Conservation (phyloP, 2,888 invertebrate species). For the Craniophora ligustri region DNA sequence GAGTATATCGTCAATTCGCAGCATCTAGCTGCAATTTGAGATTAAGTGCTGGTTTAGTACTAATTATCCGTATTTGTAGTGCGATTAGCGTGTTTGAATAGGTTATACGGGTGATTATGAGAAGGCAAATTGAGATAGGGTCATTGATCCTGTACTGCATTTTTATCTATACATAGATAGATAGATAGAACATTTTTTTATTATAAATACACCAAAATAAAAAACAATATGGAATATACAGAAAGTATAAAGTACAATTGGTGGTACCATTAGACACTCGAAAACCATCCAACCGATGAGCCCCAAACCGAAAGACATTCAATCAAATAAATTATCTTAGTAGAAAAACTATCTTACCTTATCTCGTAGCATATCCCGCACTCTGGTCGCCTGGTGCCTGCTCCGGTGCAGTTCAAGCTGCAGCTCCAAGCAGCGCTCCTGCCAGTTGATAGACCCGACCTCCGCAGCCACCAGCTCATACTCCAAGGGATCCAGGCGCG, state of each 20-base stretch:
- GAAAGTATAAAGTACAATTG: no score
- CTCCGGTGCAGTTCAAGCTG: conserved; percentile 96
- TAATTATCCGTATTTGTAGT: not conserved
- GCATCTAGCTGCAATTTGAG: conserved; percentile 7
- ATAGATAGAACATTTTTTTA: no score
- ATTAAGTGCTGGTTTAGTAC: not conserved
- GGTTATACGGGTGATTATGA: no score
- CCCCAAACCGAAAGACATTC: no score
- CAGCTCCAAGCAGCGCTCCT: conserved; percentile 95
- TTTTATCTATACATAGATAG: no score
- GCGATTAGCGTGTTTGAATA: not conserved
- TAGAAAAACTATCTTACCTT: conserved; percentile 95
- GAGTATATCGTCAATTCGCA: conserved; percentile 12
- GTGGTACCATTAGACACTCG: no score
- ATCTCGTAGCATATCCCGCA: conserved; percentile 95
- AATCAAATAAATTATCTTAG: no score
- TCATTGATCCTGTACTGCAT: not conserved
- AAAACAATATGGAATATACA: no score
- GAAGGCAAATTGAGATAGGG: no score
- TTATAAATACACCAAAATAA: no score
- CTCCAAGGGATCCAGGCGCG: conserved; percentile 81
- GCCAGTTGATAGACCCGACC: conserved; percentile 92
- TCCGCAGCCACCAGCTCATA: conserved; percentile 78
- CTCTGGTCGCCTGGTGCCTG: conserved; percentile 95
- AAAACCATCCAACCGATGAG: no score